Base-by-base conservation (phyloP, 2,113 vertebrate genomes). In the Zapus hudsonius region DNA sequence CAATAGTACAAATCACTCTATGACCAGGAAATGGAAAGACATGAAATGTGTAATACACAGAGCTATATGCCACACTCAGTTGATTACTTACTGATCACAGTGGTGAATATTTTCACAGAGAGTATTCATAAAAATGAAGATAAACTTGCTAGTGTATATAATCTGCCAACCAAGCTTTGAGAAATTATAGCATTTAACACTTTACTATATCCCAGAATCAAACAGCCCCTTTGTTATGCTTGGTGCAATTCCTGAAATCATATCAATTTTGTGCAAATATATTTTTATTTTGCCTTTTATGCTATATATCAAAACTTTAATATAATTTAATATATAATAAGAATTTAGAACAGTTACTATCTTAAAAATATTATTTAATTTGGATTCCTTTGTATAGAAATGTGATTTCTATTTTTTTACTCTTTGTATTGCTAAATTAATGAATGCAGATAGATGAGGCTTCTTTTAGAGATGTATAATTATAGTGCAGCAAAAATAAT, bases 401-500 rank as follows among this genome's bases (percentile, higher is more conserved):
- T 16, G 0, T 67, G 36, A 15, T 64, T 93, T 6, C 17, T 78
- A 52, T 81, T 57, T 40, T 17, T 73, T 22, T 84, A 20, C 6
- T 91, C 44, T 89, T 7, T 23, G 59, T 9, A 12, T 72, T 70
- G 15, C 36, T 84, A 81, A 84, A 64, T 87, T 81, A 76, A 66
- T 84, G 80, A 81, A 78, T 85, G 15, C 69, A 73, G 19, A 59
- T 44, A 73, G 19, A 59, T 44, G 10, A 47, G 40, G 20, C 22
- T 82, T 13, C 63, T 55, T 61, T 92, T 89, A 20, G 59, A 33
- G 86, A 44, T 69, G 74, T 79, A 55, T 66, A 79, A 57, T 89
- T 91, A 44, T 76, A 86, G 23, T 91, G 47, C 74, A 20, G 47
- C 19, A 66, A 89, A 86, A n/a, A 29, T 20, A 72, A 70, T 87